Evolutionary conservation across 2,888 invertebrate species (phyloP).

Genomic region (Epistrophe eligans): DNA sequence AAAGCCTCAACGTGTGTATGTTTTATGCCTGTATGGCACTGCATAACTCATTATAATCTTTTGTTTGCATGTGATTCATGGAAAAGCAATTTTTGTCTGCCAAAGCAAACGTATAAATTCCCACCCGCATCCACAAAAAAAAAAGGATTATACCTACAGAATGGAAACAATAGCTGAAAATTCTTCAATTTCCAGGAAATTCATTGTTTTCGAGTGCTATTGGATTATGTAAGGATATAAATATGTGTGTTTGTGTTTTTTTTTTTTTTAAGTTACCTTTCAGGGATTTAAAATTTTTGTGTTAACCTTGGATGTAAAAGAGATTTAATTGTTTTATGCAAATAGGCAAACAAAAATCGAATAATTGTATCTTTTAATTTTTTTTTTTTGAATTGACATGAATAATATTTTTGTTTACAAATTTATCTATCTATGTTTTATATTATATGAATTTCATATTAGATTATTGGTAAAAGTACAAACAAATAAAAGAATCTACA

Average conservation of each 20-base stretch:
- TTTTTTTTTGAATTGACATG: too few relatives aligned
- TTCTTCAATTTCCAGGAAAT: conserved; percentile 3
- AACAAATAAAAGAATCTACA: too few relatives aligned
- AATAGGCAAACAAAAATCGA: neutral
- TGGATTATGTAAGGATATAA: neutral
- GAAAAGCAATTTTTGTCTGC: conserved; percentile 26
- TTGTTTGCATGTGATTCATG: conserved; percentile 27
- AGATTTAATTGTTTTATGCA: neutral
- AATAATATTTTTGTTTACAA: too few relatives aligned
- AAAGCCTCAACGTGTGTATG: neutral
- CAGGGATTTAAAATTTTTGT: neutral
- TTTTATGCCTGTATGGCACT: neutral
- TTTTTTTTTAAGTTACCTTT: neutral
- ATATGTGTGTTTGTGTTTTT: neutral
- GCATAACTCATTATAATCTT: conserved; percentile 38
- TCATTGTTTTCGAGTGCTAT: conserved; percentile 12
- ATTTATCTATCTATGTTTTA: too few relatives aligned
- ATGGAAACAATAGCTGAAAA: conserved; percentile 6
- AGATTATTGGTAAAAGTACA: too few relatives aligned
- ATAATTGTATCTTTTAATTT: too few relatives aligned
- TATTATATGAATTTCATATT: too few relatives aligned
- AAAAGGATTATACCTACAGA: neutral
- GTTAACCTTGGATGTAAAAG: neutral
- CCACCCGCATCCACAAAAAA: neutral
- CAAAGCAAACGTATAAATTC: conserved; percentile 14